Conservation (phyloP, 1,140 invertebrate species). For the Papilio polyxenes region DNA sequence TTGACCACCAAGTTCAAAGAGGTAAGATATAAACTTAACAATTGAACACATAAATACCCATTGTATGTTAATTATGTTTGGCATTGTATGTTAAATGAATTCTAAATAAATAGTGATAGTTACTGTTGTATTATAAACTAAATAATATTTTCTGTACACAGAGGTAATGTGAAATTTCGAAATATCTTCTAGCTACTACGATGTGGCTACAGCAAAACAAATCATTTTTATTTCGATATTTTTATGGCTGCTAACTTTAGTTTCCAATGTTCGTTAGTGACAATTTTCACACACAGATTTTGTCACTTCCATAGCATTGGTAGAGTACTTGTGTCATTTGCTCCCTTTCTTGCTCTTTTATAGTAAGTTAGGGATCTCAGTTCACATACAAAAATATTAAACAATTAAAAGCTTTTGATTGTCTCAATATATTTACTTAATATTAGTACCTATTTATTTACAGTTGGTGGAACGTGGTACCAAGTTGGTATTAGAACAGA, state of each 20-base stretch:
- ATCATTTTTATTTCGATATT: neutral
- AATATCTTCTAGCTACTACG: no score
- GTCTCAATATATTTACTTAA: slow-evolving; percentile 20
- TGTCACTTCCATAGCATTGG: slow-evolving; percentile 80
- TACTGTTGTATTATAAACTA: slow-evolving; percentile 1
- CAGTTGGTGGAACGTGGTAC: slow-evolving; percentile 94
- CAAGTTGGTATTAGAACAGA: slow-evolving; percentile 98
- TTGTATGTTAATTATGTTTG: neutral
- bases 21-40: slow-evolving; percentile 66
- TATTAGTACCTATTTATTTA: slow-evolving; percentile 37
- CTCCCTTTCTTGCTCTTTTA: slow-evolving; percentile 62
- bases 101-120: neutral
- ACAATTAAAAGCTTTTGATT: slow-evolving; percentile 10
- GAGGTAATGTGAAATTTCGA: neutral
- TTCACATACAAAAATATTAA: slow-evolving; percentile 57
- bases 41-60: neutral
- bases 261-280: slow-evolving; percentile 79
- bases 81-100: neutral
- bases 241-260: neutral
- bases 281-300: slow-evolving; percentile 51
- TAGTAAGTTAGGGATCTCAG: slow-evolving; percentile 72
- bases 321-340: slow-evolving; percentile 73
- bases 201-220: neutral
- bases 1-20: slow-evolving; percentile 96
- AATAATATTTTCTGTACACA: no score